These are phyloP conservation scores for Diuraphis noxia DNA, from an alignment of 1,140 invertebrate species.

Conservation along the genomic window DNA sequence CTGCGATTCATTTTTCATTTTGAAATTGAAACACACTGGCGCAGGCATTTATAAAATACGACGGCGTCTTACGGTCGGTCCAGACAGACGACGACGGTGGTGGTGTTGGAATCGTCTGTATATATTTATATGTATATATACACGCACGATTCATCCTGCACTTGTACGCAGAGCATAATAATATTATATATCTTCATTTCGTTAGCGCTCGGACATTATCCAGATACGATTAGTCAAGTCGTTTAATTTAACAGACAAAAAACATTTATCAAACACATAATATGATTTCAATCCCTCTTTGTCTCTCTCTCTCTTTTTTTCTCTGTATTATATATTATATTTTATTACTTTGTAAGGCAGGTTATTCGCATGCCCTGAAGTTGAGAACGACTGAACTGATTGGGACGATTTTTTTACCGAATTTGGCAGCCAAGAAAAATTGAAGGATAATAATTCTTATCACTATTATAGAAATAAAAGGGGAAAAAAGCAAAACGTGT, in stretches of 20 bases:
- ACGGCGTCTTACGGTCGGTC: constrained; percentile 9
- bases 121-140: neutral
- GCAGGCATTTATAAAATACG: neutral
- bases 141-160: neutral
- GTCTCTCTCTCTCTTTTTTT: neutral
- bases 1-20: constrained; percentile 22
- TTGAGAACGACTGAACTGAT: neutral
- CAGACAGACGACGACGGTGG: neutral
- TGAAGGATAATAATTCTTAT: neutral
- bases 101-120: neutral
- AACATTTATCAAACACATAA: constrained; percentile 16
- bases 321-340: no score
- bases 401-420: neutral
- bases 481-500: neutral
- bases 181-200: constrained; percentile 19
- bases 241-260: neutral
- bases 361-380: neutral
- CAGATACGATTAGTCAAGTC: constrained; percentile 16
- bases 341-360: neutral
- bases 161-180: neutral
- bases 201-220: neutral
- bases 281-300: neutral
- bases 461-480: neutral
- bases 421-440: neutral
- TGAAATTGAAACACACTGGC: neutral